Evolutionary conservation across 2,113 vertebrate species (phyloP).

Genomic region (Cisticola juncidis): DNA sequence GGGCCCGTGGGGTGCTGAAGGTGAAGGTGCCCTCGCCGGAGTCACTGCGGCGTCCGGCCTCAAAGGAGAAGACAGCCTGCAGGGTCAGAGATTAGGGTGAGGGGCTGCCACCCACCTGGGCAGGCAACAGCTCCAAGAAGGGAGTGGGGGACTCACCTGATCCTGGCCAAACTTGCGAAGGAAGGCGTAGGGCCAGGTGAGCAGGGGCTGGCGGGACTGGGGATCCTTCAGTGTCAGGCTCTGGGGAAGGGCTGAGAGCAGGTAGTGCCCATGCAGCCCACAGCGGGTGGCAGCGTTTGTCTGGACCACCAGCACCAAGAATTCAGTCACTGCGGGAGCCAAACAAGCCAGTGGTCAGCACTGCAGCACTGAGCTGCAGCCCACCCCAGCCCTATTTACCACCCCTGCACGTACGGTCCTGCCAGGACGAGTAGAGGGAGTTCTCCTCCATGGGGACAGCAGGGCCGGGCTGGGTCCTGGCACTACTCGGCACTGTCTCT

Average conservation of each 20-base stretch:
- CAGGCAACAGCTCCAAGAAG: not conserved
- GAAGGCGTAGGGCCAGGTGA: slow-evolving; percentile 83
- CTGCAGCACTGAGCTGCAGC: rapidly evolving
- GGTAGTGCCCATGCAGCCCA: slow-evolving; percentile 77
- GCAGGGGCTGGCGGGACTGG: slow-evolving; percentile 53
- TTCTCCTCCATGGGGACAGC: slow-evolving; percentile 81
- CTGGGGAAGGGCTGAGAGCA: slow-evolving; percentile 73
- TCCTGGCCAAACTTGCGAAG: slow-evolving; percentile 86
- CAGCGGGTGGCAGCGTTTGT: slow-evolving; percentile 80
- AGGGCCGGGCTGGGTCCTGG: not conserved
- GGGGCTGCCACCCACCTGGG: not conserved
- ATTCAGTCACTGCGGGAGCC: slow-evolving; percentile 61
- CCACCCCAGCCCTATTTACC: not conserved
- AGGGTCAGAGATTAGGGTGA: not conserved
- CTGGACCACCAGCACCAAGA: slow-evolving; percentile 74
- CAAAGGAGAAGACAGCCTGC: slow-evolving; percentile 78
- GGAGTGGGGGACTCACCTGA: slow-evolving; percentile 71
- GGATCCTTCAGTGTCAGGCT: slow-evolving; percentile 72
- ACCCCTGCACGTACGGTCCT: slow-evolving; percentile 58
- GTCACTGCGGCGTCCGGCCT: slow-evolving; percentile 85
- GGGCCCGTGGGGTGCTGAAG: slow-evolving; percentile 76
- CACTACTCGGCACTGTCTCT: not conserved
- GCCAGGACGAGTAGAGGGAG: slow-evolving; percentile 83
- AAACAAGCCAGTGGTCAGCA: not conserved
- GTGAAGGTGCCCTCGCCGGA: slow-evolving; percentile 86